phyloP scores from a whole-genome alignment of 1,140 invertebrate genomes.

The Bactericera cockerelli region DNA sequence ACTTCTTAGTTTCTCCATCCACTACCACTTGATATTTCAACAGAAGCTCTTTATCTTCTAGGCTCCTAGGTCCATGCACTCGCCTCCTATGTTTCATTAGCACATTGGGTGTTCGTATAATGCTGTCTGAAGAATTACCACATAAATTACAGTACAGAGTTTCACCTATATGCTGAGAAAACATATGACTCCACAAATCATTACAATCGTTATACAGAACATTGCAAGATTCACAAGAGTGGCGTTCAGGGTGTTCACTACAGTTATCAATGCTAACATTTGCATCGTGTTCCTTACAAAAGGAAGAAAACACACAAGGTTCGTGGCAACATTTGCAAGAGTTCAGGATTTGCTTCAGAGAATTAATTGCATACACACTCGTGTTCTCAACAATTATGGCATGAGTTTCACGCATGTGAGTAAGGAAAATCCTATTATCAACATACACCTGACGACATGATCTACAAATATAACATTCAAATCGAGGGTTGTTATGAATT shows the following conservation, averaged over 20 bases:
- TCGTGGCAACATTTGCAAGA: not conserved
- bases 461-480: not conserved
- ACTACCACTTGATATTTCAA: too few relatives aligned
- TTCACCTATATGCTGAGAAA: not conserved
- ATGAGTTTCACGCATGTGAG: not conserved
- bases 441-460: not conserved
- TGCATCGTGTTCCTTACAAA: not conserved
- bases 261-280: slow-evolving; percentile 5
- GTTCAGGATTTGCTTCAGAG: not conserved
- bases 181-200: not conserved
- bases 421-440: not conserved
- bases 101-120: not conserved
- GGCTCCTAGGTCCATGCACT: not conserved
- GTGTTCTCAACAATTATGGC: not conserved
- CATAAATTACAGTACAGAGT: not conserved
- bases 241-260: not conserved
- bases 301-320: not conserved
- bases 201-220: not conserved
- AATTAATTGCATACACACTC: not conserved
- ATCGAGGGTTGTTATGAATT: not conserved
- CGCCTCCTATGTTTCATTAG: not conserved
- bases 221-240: not conserved
- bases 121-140: not conserved
- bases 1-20: too few relatives aligned
- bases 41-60: too few relatives aligned